Evolutionary conservation across 2,888 invertebrate species (phyloP), one percentile per base, ranked within the genome.

Genomic region (Ochropleura leucogaster): DNA sequence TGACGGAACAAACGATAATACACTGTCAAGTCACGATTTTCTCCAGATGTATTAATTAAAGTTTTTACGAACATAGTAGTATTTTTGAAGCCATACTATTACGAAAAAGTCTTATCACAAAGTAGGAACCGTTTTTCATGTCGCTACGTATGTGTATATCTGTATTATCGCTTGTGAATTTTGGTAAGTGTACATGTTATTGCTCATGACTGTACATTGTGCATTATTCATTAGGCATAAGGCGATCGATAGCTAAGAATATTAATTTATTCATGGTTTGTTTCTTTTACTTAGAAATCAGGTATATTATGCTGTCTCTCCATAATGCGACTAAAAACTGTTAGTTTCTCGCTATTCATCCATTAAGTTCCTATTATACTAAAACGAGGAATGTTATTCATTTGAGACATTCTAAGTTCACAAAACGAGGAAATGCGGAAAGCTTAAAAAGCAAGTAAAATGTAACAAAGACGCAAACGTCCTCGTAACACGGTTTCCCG

Each of bases 381-480:
- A 42, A 47, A 30, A 78, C 51, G 12, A 18, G 51, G n/a, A 64
- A 20, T 14, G 57, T 47, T 44, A 74, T 53, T 51, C 12, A 74
- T 68, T 68, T 55, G 55, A 77, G 53, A 20, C 12, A 51, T 72
- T 72, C 46, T 0, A 12, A 55, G 49, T 44, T 65, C 69, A 40
- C 70, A 40, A 64, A 53, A 62, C 40, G 12, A 66, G 63, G 63
- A 71, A 82, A 79, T 60, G 42, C 49, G 62, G 49, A 7, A 40
- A 78, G 53, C 68, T 71, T 64, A 72, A 60, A 84, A 65, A 72
- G 70, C 63, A 75, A 78, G 77, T 64, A 66, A 73, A 79, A 76
- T 40, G 69, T 68, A 73, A 77, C 74, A 79, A 85, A 74, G 74
- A 83, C 71, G 59, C 59, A 63, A 79, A 74, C 55, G 71, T 73